Evolutionary conservation across 2,797 vertebrate species (phyloP).

Genomic region (Poeciliopsis turneri): DNA sequence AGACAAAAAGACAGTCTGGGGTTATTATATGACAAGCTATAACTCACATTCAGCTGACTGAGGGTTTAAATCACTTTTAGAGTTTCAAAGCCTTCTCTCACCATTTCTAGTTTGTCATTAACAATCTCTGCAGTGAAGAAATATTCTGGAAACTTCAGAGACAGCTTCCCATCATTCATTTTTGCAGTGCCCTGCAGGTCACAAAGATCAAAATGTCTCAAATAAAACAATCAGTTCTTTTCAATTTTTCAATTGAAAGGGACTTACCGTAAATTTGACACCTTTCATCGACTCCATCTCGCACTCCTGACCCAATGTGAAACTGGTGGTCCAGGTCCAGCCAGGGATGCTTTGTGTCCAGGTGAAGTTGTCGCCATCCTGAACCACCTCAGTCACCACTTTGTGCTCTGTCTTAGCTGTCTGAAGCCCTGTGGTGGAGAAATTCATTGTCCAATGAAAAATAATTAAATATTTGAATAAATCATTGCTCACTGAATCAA

Average conservation of each 20-base stretch:
- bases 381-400: constrained; percentile 85
- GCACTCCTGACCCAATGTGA: constrained; percentile 85
- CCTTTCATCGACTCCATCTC: constrained; percentile 86
- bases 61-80: neutral
- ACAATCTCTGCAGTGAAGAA: constrained; percentile 82
- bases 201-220: constrained; percentile 7
- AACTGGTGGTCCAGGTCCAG: constrained; percentile 83
- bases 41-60: neutral
- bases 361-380: constrained; percentile 86
- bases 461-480: constrained; percentile 4
- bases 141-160: constrained; percentile 85
- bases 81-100: constrained; percentile 62
- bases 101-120: constrained; percentile 87
- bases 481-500: neutral
- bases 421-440: constrained; percentile 64
- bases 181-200: constrained; percentile 80
- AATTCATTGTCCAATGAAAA: neutral
- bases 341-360: constrained; percentile 86
- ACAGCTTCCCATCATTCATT: constrained; percentile 82
- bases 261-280: constrained; percentile 86
- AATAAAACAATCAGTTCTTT: neutral
- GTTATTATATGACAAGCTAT: neutral
- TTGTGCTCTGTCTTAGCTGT: constrained; percentile 84
- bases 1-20: neutral
- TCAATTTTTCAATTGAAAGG: neutral